Conservation (phyloP, 1,140 invertebrate species). For the Dendrolimus punctatus region DNA sequence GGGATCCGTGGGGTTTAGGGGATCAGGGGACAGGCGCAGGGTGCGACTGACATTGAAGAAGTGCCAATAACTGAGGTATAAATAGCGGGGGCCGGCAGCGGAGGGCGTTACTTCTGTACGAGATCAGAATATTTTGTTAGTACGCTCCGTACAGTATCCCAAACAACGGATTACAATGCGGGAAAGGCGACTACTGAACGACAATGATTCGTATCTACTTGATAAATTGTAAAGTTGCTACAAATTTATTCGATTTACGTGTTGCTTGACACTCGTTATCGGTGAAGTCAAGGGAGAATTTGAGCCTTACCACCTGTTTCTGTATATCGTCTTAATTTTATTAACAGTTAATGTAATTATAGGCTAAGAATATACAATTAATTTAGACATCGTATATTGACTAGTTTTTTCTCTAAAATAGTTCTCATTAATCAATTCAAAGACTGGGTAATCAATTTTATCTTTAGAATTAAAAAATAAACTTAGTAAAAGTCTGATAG, state of each 20-base stretch:
- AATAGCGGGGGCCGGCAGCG: slow-evolving; percentile 60
- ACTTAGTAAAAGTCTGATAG: no score
- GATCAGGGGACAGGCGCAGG: slow-evolving; percentile 59
- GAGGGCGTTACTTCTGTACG: slow-evolving; percentile 65
- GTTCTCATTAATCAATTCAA: no score
- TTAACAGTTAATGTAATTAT: no score
- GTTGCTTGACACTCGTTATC: slow-evolving; percentile 17
- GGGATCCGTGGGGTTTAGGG: slow-evolving; percentile 41
- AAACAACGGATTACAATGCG: slow-evolving; percentile 68
- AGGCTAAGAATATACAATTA: no score
- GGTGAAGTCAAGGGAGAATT: background rate
- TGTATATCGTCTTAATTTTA: no score
- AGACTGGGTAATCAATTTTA: no score
- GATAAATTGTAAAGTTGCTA: slow-evolving; percentile 39
- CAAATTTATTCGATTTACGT: slow-evolving; percentile 39
- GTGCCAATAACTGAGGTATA: slow-evolving; percentile 73
- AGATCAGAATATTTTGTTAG: slow-evolving; percentile 69
- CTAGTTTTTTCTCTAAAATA: no score
- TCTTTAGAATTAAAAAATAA: no score
- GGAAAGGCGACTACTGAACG: slow-evolving; percentile 37
- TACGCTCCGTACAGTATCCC: slow-evolving; percentile 37
- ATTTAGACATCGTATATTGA: no score
- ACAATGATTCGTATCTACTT: slow-evolving; percentile 39
- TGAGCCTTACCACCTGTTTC: no score
- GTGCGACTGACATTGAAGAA: slow-evolving; percentile 74